Evolutionary conservation across 2,797 vertebrate species (phyloP), one percentile per base, ranked within the genome.

Genomic region (Diplodus puntazzo): DNA sequence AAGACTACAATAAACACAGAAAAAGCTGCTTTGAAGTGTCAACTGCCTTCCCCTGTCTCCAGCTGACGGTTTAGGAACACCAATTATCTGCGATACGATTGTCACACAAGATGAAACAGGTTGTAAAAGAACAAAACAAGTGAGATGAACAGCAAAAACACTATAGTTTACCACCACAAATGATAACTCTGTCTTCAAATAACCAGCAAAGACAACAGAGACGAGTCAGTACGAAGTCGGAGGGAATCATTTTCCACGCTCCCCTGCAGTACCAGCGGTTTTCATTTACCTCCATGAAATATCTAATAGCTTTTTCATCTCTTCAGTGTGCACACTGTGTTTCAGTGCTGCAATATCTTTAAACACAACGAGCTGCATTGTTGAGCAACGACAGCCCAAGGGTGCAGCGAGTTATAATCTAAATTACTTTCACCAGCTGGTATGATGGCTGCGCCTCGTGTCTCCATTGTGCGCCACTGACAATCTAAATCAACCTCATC

Each of bases 371-470:
- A 84, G 75, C 62, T 50, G 57, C 55, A 52, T 65, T 79, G 73
- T 71, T 73, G 79, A 78, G 67, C 55, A 80, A 69, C 2, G 30
- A 71, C 69, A 76, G 73, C 84, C 79, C 39, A 54, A 61, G 65
- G 65, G 75, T 77, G 69, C 20, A 23, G 30, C 43, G 66, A 53
- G 75, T 75, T 67, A 79, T 77, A 50, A 83, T 86, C 81, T 75
- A 75, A 84, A 88, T 77, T 39, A 80, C 63, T 77, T 72, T 71
- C 58, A 77, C 66, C 79, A 84, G 82, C 73, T 73, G 83, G 21
- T 68, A 14, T 57, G 23, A 79, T 59, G 74, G 79, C 64, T 84
- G 43, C 17, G 65, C 61, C 65, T 67, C 64, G 46, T 85, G 66
- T 74, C 73, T 77, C 72, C 18, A 60, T 57, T 46, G 62, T 76